Base-by-base conservation (phyloP, 2,797 vertebrate genomes). In the Chiroxiphia lanceolata region DNA sequence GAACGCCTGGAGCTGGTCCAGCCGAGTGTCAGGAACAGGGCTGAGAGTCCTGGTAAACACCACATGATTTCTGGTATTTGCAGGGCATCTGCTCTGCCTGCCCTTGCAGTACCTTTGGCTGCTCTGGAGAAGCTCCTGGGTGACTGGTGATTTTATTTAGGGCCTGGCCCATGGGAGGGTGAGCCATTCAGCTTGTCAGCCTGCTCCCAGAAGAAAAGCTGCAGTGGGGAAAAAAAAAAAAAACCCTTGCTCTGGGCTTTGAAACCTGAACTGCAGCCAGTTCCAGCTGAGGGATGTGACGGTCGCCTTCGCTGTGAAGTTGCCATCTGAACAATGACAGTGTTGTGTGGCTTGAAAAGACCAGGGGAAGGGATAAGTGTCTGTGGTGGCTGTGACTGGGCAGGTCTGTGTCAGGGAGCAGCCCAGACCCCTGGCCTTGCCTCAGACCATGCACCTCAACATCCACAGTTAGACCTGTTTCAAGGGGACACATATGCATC, bases 1-100 rank as follows among this genome's bases (percentile, higher is more conserved):
- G 83, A 78, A 54, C 3, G 53, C 80, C 91, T 96, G 87, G 87
- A 83, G 81, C 45, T 10, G 90, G 16, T 48, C 94, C 96, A 95
- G 76, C 54, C 1, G 9, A 59, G 69, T 59, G 63, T 86, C 94
- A 94, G 65, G 71, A 88, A 14, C 84, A 86, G 80, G 74, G 50
- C 72, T 78, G 53, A 40, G 91, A 74, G 89, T 83, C 93, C 79
- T 72, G 83, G 93, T 91, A 75, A 97, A 92, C 69, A 94, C 75
- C 95, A 51, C 36, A 91, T 83, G 87, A 89, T 92, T 95, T 92
- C 96, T 96, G 94, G 91, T 92, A 90, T 96, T 88, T 68, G 61
- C 87, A 95, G 95, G 94, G 83, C 71, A n/a, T 81, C 93, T 96
- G 94, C 94, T 97, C 60, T 79, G 81, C 79, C 86, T 92, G 90